Percentiles rank a stretch among this genome's conserved stretches.
phyloP scores from a whole-genome alignment of 2,113 vertebrate species.

The Falco punctatus region DNA sequence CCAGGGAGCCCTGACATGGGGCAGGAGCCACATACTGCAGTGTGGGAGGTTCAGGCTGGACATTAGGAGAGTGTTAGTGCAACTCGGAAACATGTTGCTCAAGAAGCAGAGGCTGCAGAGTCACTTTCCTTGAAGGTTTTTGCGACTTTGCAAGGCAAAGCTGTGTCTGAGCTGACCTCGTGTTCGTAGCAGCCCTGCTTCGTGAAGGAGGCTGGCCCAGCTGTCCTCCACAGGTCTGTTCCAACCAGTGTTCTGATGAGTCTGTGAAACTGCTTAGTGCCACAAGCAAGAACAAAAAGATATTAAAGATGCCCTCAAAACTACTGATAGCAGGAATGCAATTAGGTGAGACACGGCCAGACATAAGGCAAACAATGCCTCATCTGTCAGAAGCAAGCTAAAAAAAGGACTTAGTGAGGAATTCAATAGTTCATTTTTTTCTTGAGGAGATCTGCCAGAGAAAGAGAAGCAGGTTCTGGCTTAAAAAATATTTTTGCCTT shows the following conservation, averaged over 20 bases:
- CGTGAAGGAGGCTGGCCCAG: background rate
- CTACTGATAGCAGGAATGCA: background rate
- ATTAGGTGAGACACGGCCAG: background rate
- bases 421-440: background rate
- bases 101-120: background rate
- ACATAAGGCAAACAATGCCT: background rate
- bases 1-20: background rate
- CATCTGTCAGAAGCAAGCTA: background rate
- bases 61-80: background rate
- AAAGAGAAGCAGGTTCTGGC: background rate
- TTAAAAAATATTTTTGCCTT: background rate
- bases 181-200: rapidly evolving
- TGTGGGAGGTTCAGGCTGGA: background rate
- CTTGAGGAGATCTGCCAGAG: background rate
- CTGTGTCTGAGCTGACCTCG: background rate
- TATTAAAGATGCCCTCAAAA: background rate
- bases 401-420: background rate
- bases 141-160: background rate
- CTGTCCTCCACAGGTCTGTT: background rate
- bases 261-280: background rate
- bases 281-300: background rate
- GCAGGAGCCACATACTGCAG: background rate
- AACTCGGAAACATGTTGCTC: background rate
- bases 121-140: background rate
- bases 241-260: background rate